Percentiles rank a stretch among this genome's conserved stretches.
Evolutionary conservation across 1,140 invertebrate genomes (phyloP).

Genomic region (Drosophila lacteicornis): DNA sequence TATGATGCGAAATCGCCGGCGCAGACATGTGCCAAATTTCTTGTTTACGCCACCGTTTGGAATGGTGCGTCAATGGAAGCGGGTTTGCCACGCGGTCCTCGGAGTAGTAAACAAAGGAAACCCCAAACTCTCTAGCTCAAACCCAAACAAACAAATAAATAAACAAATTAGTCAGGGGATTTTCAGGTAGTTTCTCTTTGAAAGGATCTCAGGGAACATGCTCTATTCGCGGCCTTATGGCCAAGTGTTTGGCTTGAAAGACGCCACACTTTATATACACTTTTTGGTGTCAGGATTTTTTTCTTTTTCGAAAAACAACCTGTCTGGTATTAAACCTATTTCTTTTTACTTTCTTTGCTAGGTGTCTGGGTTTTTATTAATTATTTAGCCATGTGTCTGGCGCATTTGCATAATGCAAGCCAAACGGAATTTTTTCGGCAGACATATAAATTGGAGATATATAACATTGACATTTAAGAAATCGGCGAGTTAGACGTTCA

Average conservation of each 20-base stretch:
- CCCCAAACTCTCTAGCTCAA: slow-evolving; percentile 28
- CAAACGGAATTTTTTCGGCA: slow-evolving; percentile 34
- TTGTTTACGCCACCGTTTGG: slow-evolving; percentile 36
- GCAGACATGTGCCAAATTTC: slow-evolving; percentile 53
- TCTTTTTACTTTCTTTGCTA: slow-evolving; percentile 10
- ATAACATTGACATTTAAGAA: slow-evolving; percentile 60
- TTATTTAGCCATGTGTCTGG: slow-evolving; percentile 47
- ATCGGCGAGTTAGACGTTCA: slow-evolving; percentile 47
- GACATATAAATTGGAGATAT: slow-evolving; percentile 25
- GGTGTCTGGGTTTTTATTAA: slow-evolving; percentile 31
- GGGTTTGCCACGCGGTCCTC: slow-evolving; percentile 27
- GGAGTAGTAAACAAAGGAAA: slow-evolving; percentile 10
- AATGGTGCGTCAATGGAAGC: slow-evolving; percentile 32
- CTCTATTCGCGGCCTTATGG: background rate
- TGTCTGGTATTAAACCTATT: background rate
- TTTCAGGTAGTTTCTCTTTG: background rate
- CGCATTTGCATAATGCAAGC: slow-evolving; percentile 61
- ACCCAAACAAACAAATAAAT: slow-evolving; percentile 35
- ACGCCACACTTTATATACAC: slow-evolving; percentile 37
- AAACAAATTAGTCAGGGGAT: slow-evolving; percentile 16
- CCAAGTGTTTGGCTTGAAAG: slow-evolving; percentile 2
- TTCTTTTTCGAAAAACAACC: background rate
- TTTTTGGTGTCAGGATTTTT: background rate
- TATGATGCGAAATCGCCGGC: slow-evolving; percentile 39
- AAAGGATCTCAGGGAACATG: slow-evolving; percentile 8